phyloP scores from a whole-genome alignment of 2,888 invertebrate species.

The Laspeyria flexula region DNA sequence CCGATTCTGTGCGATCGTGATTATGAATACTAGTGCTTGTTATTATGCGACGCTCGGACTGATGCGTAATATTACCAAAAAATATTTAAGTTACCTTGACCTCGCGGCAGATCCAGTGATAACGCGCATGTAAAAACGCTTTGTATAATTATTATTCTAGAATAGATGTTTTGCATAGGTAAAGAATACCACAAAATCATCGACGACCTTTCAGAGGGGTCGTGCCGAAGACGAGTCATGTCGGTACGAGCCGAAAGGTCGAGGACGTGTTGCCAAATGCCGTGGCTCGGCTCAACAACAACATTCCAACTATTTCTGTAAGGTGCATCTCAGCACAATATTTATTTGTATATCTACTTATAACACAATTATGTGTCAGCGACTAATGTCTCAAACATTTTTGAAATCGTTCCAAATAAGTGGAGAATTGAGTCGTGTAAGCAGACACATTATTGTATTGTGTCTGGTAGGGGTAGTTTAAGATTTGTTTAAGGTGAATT shows the following conservation, averaged over 20 bases:
- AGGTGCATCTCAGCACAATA: slow-evolving; percentile 60
- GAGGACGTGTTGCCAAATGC: slow-evolving; percentile 75
- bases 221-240: slow-evolving; percentile 70
- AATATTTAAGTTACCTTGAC: slow-evolving; percentile 83
- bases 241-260: slow-evolving; percentile 68
- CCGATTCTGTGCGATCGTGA: slow-evolving; percentile 50
- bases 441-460: slow-evolving; percentile 13
- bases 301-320: slow-evolving; percentile 71
- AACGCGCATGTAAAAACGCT: slow-evolving; percentile 77
- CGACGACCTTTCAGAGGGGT: slow-evolving; percentile 60
- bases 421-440: slow-evolving; percentile 17
- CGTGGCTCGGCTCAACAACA: slow-evolving; percentile 65
- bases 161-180: slow-evolving; percentile 37
- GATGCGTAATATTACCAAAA: slow-evolving; percentile 81
- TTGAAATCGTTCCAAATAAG: slow-evolving; percentile 15
- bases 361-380: slow-evolving; percentile 32
- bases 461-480: slow-evolving; percentile 32
- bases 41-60: slow-evolving; percentile 64
- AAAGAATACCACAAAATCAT: slow-evolving; percentile 39
- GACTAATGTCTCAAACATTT: slow-evolving; percentile 27
- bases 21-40: slow-evolving; percentile 56
- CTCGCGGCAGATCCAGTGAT: slow-evolving; percentile 76
- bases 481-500: slow-evolving; percentile 41
- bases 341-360: slow-evolving; percentile 59
- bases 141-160: slow-evolving; percentile 61